Base-by-base conservation (phyloP, 2,797 vertebrate genomes). In the Chaetodon trifasciatus region DNA sequence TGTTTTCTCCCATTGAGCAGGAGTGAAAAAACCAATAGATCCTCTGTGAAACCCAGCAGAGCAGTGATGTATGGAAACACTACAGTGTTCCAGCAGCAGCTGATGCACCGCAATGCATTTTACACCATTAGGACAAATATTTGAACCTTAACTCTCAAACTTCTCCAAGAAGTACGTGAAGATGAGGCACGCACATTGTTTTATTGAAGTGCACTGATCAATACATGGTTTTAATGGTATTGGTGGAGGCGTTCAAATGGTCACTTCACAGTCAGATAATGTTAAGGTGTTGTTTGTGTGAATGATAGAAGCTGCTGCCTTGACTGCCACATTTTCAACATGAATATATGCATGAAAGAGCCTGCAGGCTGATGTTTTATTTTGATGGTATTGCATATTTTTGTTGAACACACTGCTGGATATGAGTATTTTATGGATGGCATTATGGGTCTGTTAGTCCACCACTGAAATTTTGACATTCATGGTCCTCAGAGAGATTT, bases 11-110 rank as follows among this genome's bases (percentile, higher is more conserved):
- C 35, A 40, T 76, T 75, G 57, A 71, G 55, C 39, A 47, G 60
- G 47, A 77, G 74, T 70, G 61, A 75, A 76, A 67, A 84, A 84
- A 57, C 24, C 79, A 79, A 79, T 75, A 70, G 1, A 81, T 76
- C 62, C 58, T 69, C 61, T 52, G 68, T 75, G 63, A 79, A 70
- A 78, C 15, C 63, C 70, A 82, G 52, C 70, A 71, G 78, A 84
- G 83, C 86, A 67, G 69, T 49, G 81, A 85, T 79, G 78, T 70
- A 74, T 69, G 24, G 65, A 78, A 82, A 73, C 63, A 76, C 52
- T 5, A 16, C 69, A 9, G 23, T 21, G 57, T 68, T 79, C 53
- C 40, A 64, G 35, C 23, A 56, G 63, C 56, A 79, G 16, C 15
- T 32, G 16, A 61, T 47, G 55, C 65, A 64, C 50, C 58, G n/a